These are phyloP conservation scores for Knipowitschia caucasica DNA, from an alignment of 2,797 vertebrate species.

Conservation along the genomic window DNA sequence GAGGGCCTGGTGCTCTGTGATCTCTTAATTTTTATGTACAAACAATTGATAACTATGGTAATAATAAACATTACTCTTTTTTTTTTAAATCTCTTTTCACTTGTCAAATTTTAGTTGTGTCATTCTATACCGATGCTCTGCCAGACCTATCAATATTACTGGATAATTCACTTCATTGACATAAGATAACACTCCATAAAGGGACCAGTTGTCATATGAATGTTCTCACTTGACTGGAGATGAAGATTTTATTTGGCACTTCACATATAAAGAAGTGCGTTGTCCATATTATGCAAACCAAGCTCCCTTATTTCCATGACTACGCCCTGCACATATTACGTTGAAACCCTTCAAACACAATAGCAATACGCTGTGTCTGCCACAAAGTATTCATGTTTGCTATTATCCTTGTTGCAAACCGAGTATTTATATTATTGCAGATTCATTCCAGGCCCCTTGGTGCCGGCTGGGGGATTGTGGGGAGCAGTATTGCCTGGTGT, in stretches of 20 bases:
- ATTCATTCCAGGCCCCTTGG: conserved; percentile 89
- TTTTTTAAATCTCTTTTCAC: not conserved
- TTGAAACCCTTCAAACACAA: conserved; percentile 30
- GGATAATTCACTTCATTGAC: not conserved
- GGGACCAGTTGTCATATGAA: not conserved
- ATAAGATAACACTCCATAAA: not conserved
- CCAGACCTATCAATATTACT: not conserved
- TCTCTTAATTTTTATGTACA: no score
- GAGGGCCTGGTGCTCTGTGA: no score
- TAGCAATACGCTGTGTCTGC: conserved; percentile 26
- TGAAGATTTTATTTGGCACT: not conserved
- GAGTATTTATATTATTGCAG: conserved; percentile 36
- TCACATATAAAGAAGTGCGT: conserved; percentile 8
- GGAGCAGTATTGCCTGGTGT: conserved; percentile 94
- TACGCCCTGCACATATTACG: not conserved
- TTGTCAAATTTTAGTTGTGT: not conserved
- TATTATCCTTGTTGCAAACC: not conserved
- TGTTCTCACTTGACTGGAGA: not conserved
- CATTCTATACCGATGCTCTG: no score
- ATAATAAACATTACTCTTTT: not conserved
- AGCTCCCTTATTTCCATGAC: conserved; percentile 31
- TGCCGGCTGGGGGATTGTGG: conserved; percentile 79
- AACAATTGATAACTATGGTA: no score
- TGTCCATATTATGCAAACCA: conserved; percentile 26
- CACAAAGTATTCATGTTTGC: conserved; percentile 18